Evolutionary conservation across 2,113 vertebrate species (phyloP), one percentile per base, ranked within the genome.

Genomic region (Solea solea): DNA sequence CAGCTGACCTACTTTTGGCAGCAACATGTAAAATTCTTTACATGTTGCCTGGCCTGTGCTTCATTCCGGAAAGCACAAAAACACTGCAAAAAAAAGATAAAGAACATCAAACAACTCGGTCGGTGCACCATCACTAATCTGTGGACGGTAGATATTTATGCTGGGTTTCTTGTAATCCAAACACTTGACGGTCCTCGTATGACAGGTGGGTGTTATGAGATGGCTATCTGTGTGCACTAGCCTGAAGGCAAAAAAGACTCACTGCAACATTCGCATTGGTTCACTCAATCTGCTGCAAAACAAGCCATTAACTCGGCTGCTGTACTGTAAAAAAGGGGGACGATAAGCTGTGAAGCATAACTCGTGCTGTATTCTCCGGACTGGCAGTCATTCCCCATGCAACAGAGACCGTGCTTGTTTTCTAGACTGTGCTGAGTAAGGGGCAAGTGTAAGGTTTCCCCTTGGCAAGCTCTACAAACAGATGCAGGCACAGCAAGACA

Each of bases 1-100:
- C 88, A 86, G 85, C 82, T 93, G 92, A 94, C 93, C 92, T 93
- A 94, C 88, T 93, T 94, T 89, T 78, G 68, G 75, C 55, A 65
- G 80, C 87, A 82, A 88, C n/a, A n/a, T n/a, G n/a, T n/a, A n/a
- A 88, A 85, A 88, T 74, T 86, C 67, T 91, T 87, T 72, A 90
- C 72, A 85, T 82, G 77, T 83, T n/a, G 58, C 83, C 75, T 86
- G 68, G 81, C 63, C 69, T 59, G 63, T 61, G 76, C 67, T 76
- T 82, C 52, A 81, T 77, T 89, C 64, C 65, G 68, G 28, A 64
- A 64, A 80, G 64, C 13, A 53, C 28, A 72, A 59, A 51, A 59
- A 51, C 16, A 75, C 5, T 9, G 44, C 49, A 65, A 59, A 73
- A 64, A n/a, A 65, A 21, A 80, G 41, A 73, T 49, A 62, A 54